Percentiles rank a stretch among this genome's conserved stretches.
phyloP scores from a whole-genome alignment of 92 coral and sea anemone genomes.

The Hydrozoanthus gracilis region DNA sequence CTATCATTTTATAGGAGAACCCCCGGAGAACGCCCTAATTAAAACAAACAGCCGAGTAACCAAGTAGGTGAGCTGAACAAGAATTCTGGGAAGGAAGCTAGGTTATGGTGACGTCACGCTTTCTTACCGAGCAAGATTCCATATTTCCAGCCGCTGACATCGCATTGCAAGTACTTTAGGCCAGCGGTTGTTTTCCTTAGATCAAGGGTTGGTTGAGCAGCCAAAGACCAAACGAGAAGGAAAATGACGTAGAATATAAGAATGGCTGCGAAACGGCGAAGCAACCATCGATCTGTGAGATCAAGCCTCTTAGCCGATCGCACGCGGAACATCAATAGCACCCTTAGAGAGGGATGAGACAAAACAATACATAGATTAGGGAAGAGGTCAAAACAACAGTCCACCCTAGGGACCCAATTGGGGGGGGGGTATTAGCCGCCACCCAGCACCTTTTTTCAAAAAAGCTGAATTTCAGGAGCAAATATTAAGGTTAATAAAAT shows the following conservation, averaged over 20 bases:
- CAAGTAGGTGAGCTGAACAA: no score
- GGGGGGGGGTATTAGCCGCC: no score
- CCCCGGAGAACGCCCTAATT: no score
- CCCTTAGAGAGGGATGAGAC: constrained; percentile 42
- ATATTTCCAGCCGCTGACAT: constrained; percentile 9
- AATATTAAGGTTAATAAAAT: no score
- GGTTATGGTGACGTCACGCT: background rate
- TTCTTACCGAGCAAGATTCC: constrained; percentile 51
- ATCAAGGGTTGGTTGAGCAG: constrained; percentile 62
- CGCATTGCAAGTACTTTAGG: constrained; percentile 74
- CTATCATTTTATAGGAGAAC: no score
- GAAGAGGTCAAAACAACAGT: no score
- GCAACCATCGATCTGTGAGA: constrained; percentile 78
- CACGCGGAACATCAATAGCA: constrained; percentile 79
- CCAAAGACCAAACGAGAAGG: constrained; percentile 92
- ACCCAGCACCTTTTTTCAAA: no score
- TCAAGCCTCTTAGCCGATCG: constrained; percentile 86
- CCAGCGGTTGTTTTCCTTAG: constrained; percentile 36
- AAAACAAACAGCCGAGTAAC: no score
- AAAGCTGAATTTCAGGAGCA: no score
- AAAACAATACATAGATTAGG: no score
- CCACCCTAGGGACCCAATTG: no score
- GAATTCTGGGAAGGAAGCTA: background rate
- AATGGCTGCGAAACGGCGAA: constrained; percentile 71
- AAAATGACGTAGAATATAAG: constrained; percentile 55